These are phyloP conservation scores for Dasysyrphus albostriatus DNA, from an alignment of 2,888 invertebrate genomes.

Conservation along the genomic window DNA sequence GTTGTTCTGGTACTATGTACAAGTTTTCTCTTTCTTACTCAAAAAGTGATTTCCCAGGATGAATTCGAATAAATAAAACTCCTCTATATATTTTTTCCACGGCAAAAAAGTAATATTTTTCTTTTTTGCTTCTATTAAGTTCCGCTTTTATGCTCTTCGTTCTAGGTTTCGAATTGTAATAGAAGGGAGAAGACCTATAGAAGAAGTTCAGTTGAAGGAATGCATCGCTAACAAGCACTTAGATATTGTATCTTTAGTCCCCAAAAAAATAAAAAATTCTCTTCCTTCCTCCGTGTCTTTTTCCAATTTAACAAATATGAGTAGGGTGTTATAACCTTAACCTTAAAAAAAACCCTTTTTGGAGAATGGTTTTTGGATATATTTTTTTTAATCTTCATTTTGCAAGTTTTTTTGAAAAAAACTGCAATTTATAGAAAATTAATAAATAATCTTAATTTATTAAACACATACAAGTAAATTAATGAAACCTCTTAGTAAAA, in stretches of 20 bases:
- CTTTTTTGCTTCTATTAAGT: conserved; percentile 2
- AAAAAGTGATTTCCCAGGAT: conserved; percentile 34
- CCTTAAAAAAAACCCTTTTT: too few species aligned
- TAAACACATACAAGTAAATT: too few species aligned
- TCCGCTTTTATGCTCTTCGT: background rate
- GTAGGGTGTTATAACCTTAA: conserved; percentile 5
- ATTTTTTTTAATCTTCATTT: too few species aligned
- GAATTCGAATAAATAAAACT: conserved; percentile 45
- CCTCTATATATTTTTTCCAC: conserved; percentile 40
- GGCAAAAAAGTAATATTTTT: background rate
- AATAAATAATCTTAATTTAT: too few species aligned
- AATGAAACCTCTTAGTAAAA: too few species aligned
- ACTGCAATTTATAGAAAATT: too few species aligned
- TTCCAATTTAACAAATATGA: background rate
- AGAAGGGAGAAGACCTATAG: conserved; percentile 4
- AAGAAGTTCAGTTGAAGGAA: conserved; percentile 43
- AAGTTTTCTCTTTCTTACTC: background rate
- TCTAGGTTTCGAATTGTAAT: conserved; percentile 3
- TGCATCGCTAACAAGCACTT: conserved; percentile 74
- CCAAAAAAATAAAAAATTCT: conserved; percentile 29
- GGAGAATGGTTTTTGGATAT: too few species aligned
- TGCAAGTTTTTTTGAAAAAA: too few species aligned
- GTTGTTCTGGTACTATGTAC: background rate
- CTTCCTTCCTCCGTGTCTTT: background rate
- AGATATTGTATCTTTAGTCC: conserved; percentile 65